A percentile compares a stretch with the other conserved stretches of the same genome.
Conservation (phyloP, 2,888 invertebrate genomes). For the Agriopis leucophaearia region DNA sequence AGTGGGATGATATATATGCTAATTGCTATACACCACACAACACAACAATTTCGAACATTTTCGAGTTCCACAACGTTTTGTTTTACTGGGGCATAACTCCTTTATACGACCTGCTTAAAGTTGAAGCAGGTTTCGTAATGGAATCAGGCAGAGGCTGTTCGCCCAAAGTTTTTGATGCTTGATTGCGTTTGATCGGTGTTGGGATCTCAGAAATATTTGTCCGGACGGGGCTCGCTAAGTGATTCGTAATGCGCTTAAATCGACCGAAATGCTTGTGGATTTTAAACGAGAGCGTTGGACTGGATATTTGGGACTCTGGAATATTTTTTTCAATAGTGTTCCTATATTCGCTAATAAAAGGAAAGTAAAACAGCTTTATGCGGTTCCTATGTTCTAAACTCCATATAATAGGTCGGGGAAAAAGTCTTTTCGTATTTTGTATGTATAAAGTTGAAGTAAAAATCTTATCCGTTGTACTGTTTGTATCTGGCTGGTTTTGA, state of each 20-base stretch:
- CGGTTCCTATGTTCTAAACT: not conserved
- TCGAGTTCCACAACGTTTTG: too few species aligned
- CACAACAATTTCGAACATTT: too few species aligned
- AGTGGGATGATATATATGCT: too few species aligned
- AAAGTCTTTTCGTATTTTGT: too few species aligned
- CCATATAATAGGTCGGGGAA: too few species aligned
- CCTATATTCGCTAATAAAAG: constrained; percentile 5
- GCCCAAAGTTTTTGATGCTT: constrained; percentile 31
- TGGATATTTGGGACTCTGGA: constrained; percentile 27
- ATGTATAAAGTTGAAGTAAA: too few species aligned
- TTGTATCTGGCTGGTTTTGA: too few species aligned
- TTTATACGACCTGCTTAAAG: constrained; percentile 10
- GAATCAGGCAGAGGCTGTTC: constrained; percentile 23
- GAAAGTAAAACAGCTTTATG: constrained; percentile 7
- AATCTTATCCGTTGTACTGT: too few species aligned
- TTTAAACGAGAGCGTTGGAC: constrained; percentile 41
- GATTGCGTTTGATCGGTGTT: constrained; percentile 36
- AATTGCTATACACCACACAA: too few species aligned
- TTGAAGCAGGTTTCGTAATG: constrained; percentile 29
- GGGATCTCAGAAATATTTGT: constrained; percentile 33
- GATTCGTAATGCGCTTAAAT: constrained; percentile 49
- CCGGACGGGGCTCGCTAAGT: constrained; percentile 43
- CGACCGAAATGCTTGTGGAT: constrained; percentile 44
- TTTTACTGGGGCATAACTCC: too few species aligned
- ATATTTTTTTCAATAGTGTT: constrained; percentile 14